Evolutionary conservation across 2,888 invertebrate species (phyloP), one percentile per base, ranked within the genome.

Genomic region (Calliopum simillimum): DNA sequence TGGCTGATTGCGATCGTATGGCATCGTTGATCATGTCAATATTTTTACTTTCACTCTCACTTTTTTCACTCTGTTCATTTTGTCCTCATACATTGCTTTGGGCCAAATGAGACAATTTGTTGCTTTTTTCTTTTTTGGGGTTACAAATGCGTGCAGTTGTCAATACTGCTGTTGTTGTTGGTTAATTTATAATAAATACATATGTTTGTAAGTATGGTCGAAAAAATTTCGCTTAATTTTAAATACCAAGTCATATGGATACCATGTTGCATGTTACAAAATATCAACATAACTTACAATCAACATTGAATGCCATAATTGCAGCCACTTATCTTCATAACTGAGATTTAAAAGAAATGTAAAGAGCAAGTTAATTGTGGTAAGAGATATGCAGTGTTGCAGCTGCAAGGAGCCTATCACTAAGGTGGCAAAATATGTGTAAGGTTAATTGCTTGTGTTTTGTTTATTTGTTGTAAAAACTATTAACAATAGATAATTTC

Each of bases 41-140:
- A 41, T 59, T 33, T 33, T 59, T 41, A 59, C 59, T 59, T 59
- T 59, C 41, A 59, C 59, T 59, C 43, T 59, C 43, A 41, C 59
- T 14, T 25, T 23, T 12, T 51, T 51, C 11, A 14, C 33, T 33
- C 11, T 53, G 16, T 53, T 33, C 6, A 58, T 41, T 58, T 16
- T 51, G 33, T 33, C 33, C 33, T 33, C 33, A 33, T n/a, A n/a
- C 8, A 33, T 58, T 41, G 33, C 58, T 33, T 25, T 58, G n/a
- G 59, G 43, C 14, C 59, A 16, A 58, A 58, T 53, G 59, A 33
- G 59, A 41, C 43, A 33, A 33, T 41, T n/a, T n/a, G n/a, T n/a
- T n/a, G n/a, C n/a, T n/a, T n/a, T n/a, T n/a, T 59, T 33, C 33
- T 59, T 33, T 33, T 33, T 33, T n/a, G 41, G 43, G 33, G 43